Percentiles rank a stretch among this genome's conserved stretches.
Evolutionary conservation across 2,797 vertebrate genomes (phyloP).

Genomic region (Eulemur albifrons): DNA sequence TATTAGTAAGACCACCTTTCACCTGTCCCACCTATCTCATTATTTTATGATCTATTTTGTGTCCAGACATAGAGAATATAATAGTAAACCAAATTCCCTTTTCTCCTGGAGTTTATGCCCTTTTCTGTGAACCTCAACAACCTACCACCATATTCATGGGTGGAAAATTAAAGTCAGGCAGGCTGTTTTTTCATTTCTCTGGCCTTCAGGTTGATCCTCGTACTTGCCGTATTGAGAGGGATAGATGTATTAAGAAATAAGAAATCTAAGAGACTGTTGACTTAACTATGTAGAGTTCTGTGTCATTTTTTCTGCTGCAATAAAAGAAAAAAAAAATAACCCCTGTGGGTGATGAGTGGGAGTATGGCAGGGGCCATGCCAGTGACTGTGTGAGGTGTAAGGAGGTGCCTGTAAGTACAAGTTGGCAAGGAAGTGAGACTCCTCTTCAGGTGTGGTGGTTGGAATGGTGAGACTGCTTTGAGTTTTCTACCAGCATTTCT

Average conservation of each 20-base stretch:
- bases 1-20: too few relatives aligned
- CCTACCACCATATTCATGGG: neutral
- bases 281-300: neutral
- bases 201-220: neutral
- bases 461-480: accelerated
- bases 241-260: neutral
- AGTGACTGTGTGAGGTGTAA: neutral
- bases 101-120: neutral
- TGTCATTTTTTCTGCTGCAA: neutral
- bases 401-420: neutral
- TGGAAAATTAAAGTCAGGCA: neutral
- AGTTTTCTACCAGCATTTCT: neutral
- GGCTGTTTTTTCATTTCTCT: neutral
- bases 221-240: neutral
- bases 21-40: neutral
- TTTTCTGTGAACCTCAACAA: neutral
- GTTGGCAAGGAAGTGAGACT: neutral
- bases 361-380: neutral
- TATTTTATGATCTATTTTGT: neutral
- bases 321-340: neutral
- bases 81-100: neutral
- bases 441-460: neutral
- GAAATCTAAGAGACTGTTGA: neutral
- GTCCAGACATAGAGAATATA: neutral
- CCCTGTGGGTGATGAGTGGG: neutral